Evolutionary conservation across 2,113 vertebrate species (phyloP), one percentile per base, ranked within the genome.

Genomic region (Sapayoa aenigma): DNA sequence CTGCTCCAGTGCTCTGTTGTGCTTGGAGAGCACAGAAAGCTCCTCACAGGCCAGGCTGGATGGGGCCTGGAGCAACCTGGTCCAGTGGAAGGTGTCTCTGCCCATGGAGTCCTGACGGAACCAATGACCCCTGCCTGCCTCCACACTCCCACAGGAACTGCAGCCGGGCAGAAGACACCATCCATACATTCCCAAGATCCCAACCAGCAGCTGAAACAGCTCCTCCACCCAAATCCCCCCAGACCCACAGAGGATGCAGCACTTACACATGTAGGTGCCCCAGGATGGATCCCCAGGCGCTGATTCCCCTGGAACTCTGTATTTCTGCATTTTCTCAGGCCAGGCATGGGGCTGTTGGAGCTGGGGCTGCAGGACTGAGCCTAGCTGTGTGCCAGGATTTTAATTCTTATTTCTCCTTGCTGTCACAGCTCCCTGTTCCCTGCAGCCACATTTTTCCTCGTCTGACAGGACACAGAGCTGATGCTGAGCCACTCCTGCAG

Each of bases 401-500:
- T 31, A 46, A 60, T 91, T 52, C 52, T 77, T 22, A 9, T n/a
- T 81, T 49, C 39, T 49, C 14, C 42, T 31, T 25, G 27, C 14
- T 46, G 12, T 33, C 4, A 1, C 19, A 47, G 55, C 6, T 1
- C 30, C 39, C 67, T 9, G 59, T 35, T 77, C 55, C 33, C 73
- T 52, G 30, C 80, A 56, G 59, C 33, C 53, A 1, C 0, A 0
- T 2, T 42, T 93, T 46, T 77, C 62, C 49, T 12, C 1, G 0
- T 11, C 44, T 5, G 52, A 3, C 0, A 4, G 71, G 41, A 20
- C 15, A 0, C 4, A 6, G 84, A 59, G 60, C 28, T 3, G 65
- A 66, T 72, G 82, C 90, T 24, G 82, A 87, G 84, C 69, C 85
- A 5, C 52, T 66, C 72, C 95, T 74, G 65, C 91, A 87, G 95